Conservation (phyloP, 2,797 vertebrate species). For the Neosalanx taihuensis region DNA sequence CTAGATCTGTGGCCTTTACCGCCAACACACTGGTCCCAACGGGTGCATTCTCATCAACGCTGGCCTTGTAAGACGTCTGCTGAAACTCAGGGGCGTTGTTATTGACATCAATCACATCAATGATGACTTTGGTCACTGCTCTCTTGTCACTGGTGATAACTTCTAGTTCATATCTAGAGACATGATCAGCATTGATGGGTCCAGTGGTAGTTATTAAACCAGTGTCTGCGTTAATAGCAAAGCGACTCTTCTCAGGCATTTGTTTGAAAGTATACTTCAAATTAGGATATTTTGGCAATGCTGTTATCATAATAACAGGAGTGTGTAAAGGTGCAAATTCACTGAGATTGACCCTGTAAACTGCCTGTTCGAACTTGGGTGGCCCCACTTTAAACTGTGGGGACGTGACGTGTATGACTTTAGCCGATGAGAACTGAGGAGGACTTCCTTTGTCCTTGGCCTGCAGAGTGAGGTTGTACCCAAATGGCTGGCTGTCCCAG, state of each 20-base stretch:
- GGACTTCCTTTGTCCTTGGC: slow-evolving; percentile 96
- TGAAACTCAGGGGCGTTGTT: slow-evolving; percentile 92
- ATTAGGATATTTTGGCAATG: slow-evolving; percentile 82
- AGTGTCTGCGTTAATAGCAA: slow-evolving; percentile 85
- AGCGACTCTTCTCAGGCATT: slow-evolving; percentile 77
- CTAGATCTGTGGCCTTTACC: slow-evolving; percentile 86
- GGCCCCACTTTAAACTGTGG: slow-evolving; percentile 86
- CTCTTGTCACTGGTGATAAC: slow-evolving; percentile 85
- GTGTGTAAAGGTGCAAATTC: slow-evolving; percentile 92
- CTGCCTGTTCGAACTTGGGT: slow-evolving; percentile 82
- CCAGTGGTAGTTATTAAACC: slow-evolving; percentile 90
- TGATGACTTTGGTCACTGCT: slow-evolving; percentile 82
- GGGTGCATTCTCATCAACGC: slow-evolving; percentile 88
- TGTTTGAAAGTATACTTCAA: slow-evolving; percentile 86
- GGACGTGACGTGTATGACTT: slow-evolving; percentile 85
- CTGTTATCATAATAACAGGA: slow-evolving; percentile 89
- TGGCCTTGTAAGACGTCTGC: slow-evolving; percentile 88
- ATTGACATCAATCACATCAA: slow-evolving; percentile 87
- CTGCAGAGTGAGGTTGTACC: slow-evolving; percentile 95
- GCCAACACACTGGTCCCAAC: slow-evolving; percentile 82
- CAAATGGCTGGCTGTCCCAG: slow-evolving; percentile 90
- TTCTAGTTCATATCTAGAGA: slow-evolving; percentile 84
- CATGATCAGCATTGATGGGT: slow-evolving; percentile 78
- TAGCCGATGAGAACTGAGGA: slow-evolving; percentile 88
- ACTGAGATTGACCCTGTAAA: slow-evolving; percentile 91